Evolutionary conservation across 2,888 invertebrate genomes (phyloP), one percentile per base, ranked within the genome.

Genomic region (Luperina nickerlii): DNA sequence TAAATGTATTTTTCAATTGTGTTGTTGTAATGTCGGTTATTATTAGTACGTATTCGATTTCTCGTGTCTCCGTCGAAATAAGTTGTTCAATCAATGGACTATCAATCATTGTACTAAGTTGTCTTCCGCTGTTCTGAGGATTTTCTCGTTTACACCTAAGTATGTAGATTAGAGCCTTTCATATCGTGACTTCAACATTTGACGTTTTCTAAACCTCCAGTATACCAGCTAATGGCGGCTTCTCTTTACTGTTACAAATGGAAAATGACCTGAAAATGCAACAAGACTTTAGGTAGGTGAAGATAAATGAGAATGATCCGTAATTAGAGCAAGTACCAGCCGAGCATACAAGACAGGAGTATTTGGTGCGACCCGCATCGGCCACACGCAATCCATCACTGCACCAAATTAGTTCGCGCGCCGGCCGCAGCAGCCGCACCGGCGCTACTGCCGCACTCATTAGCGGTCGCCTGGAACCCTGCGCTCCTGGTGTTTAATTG

Each of bases 391-490:
- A 96, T 96, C 95, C 95, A 96, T 96, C 96, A 96, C 93, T 81
- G 89, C 88, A 90, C 91, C 91, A 94, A 95, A 96, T 96, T 96
- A 95, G 96, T 96, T 95, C 94, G 92, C 94, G 92, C 92, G 89
- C 91, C 90, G 87, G 92, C 96, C 96, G 91, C 96, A 94, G 88
- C 91, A 88, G 92, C 94, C 95, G 92, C 94, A 91, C 79, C 90
- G 91, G 94, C 95, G 95, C 95, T 92, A 93, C 94, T 94, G 96
- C 94, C 94, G 95, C 94, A 90, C 95, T 96, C 96, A 96, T 96
- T 96, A 96, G 96, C 90, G 96, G 96, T 96, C 91, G 90, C 92
- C 92, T 90, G 89, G 72, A 83, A 77, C 90, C 89, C 91, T 94
- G 92, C 89, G 89, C 90, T 91, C 91, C 93, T 92, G 86, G 90